A percentile compares a stretch with the other conserved stretches of the same genome.
These are phyloP conservation scores for Tragelaphus buxtoni DNA, from an alignment of 2,113 vertebrate species.

Conservation along the genomic window DNA sequence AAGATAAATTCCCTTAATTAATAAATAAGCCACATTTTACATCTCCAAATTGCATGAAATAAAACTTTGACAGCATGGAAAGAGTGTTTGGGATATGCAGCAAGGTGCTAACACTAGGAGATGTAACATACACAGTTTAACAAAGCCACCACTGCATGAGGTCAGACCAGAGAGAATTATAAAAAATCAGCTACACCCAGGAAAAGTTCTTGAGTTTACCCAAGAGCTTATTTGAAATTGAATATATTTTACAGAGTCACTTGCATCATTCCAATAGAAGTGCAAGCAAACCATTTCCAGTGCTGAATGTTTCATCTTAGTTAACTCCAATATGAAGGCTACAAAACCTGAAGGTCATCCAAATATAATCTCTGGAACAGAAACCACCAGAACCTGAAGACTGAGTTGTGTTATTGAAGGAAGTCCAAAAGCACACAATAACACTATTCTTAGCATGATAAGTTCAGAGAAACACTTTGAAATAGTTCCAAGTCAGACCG, in stretches of 20 bases:
- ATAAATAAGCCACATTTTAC: background rate
- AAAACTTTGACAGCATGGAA: background rate
- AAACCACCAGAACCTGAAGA: background rate
- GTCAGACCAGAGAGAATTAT: background rate
- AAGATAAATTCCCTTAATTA: background rate
- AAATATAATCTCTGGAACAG: slow-evolving; percentile 20
- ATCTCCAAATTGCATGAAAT: background rate
- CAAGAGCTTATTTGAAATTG: background rate
- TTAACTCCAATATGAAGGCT: background rate
- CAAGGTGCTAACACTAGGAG: background rate
- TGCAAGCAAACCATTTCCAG: background rate
- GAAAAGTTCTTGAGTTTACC: background rate
- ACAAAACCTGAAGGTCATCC: slow-evolving; percentile 4
- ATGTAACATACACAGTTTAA: background rate
- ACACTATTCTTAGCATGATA: slow-evolving; percentile 30
- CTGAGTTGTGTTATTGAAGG: slow-evolving; percentile 5
- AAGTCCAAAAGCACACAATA: slow-evolving; percentile 34
- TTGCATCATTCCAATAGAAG: background rate
- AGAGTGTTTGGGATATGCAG: background rate
- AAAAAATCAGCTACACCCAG: background rate
- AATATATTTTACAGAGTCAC: slow-evolving; percentile 15
- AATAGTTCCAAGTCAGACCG: slow-evolving; percentile 32
- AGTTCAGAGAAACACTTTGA: slow-evolving; percentile 5
- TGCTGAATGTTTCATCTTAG: background rate
- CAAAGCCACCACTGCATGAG: background rate